Base-by-base conservation (phyloP, 2,888 invertebrate species). In the Crepidodera aurea region DNA sequence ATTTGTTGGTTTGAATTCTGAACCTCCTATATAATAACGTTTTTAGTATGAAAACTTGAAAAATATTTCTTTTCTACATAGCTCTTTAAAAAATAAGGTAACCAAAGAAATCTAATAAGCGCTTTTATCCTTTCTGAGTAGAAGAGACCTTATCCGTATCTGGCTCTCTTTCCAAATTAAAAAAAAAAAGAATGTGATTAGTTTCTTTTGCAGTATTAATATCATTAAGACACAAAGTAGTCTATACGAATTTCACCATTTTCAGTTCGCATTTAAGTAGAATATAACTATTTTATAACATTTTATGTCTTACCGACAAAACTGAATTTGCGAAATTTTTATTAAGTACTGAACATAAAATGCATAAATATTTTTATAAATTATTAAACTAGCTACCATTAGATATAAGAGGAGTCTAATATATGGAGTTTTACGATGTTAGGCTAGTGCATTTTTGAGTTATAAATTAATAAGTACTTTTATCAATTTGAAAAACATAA, bases 301-400 rank as follows among this genome's bases (percentile, higher is more conserved):
- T 44, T 55, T 55, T 29, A 42, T 12, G 48, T 48, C 46, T 46
- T 42, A 22, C 12, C 12, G 19, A 48, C 48, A 15, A n/a, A 22
- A 34, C 44, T 46, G 12, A 46, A 46, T 34, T 46, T 44, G 34
- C 44, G 34, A 22, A 34, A 15, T 56, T 22, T 55, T 55, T 55
- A 44, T 46, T 46, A 16, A 19, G 46, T 56, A 12, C 12, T 16
- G 32, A 46, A 34, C 34, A 46, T 22, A 32, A 55, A 44, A 54
- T 12, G 55, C 44, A 55, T 51, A 39, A 15, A 53, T 56, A 56
- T 56, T 56, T 56, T 56, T 56, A 56, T 56, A 56, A 46, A 56
- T 48, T 48, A 48, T 48, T 48, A 29, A 48, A 29, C 27, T 29
- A 56, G 44, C 13, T 56, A 46, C 7, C n/a, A 5, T 40, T 54